These are phyloP conservation scores for Cyaniris semiargus DNA, from an alignment of 2,888 invertebrate genomes.

Conservation along the genomic window DNA sequence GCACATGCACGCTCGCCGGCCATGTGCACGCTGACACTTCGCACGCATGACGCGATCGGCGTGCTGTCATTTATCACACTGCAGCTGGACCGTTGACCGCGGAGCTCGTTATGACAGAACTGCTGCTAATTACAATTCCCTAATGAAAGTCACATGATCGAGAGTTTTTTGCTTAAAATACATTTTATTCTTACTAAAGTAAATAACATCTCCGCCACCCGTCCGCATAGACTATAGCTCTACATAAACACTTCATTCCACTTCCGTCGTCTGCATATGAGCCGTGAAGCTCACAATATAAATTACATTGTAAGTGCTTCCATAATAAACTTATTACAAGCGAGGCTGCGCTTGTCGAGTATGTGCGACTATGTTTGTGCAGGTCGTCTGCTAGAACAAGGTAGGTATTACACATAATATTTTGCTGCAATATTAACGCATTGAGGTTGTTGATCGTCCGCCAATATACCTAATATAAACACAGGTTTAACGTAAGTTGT, in stretches of 20 bases:
- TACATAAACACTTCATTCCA: background rate
- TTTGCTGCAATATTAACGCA: no score
- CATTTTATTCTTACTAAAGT: background rate
- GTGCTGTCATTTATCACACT: constrained; percentile 8
- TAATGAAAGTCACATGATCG: background rate
- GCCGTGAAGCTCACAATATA: background rate
- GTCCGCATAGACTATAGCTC: background rate
- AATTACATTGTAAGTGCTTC: background rate
- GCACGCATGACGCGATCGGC: background rate
- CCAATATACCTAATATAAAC: no score
- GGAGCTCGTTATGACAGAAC: background rate
- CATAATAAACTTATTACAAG: background rate
- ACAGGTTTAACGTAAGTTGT: no score
- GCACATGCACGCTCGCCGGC: background rate
- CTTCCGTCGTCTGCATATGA: background rate
- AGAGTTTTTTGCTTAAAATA: background rate
- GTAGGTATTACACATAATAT: background rate
- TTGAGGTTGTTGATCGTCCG: no score
- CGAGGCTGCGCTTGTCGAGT: background rate
- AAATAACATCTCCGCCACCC: background rate
- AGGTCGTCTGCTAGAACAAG: background rate
- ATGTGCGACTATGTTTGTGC: background rate
- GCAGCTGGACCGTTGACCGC: background rate
- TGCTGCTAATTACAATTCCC: background rate
- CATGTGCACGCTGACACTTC: background rate